Percentiles rank a stretch among this genome's conserved stretches.
Conservation (phyloP, 2,113 vertebrate species). For the Suncus etruscus region DNA sequence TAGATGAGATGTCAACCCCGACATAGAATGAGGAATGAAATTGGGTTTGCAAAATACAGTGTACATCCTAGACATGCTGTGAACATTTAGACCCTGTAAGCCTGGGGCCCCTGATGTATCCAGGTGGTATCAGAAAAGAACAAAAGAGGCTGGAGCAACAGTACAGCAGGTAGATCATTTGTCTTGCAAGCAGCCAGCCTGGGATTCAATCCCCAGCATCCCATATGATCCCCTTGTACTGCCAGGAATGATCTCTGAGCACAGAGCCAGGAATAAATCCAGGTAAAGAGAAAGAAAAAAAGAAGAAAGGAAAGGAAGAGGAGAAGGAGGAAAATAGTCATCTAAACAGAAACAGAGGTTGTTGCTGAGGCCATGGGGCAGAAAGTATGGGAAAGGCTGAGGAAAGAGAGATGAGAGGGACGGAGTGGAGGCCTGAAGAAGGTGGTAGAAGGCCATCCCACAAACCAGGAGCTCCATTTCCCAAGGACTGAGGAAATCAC, state of each 20-base stretch:
- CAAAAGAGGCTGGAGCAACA: too few species aligned
- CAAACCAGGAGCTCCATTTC: neutral
- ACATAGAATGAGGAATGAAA: neutral
- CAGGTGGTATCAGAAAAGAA: neutral
- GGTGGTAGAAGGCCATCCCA: rapidly evolving
- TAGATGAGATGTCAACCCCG: neutral
- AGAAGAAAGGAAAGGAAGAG: neutral
- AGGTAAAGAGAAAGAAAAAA: too few species aligned
- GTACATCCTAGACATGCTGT: neutral
- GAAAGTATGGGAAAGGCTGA: neutral
- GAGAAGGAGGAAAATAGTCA: neutral
- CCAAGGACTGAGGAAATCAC: neutral
- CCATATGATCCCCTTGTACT: too few species aligned
- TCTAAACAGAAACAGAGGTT: neutral
- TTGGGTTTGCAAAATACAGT: neutral
- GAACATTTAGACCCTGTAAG: neutral
- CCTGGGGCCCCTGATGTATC: neutral
- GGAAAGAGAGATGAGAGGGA: neutral
- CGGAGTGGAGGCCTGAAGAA: neutral
- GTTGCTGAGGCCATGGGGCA: neutral
- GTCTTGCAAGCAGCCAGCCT: too few species aligned
- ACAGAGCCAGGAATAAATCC: too few species aligned
- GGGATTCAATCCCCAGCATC: too few species aligned
- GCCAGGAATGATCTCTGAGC: too few species aligned
- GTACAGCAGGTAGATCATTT: too few species aligned